Evolutionary conservation across 2,797 vertebrate genomes (phyloP).

Genomic region (Aplochiton taeniatus): DNA sequence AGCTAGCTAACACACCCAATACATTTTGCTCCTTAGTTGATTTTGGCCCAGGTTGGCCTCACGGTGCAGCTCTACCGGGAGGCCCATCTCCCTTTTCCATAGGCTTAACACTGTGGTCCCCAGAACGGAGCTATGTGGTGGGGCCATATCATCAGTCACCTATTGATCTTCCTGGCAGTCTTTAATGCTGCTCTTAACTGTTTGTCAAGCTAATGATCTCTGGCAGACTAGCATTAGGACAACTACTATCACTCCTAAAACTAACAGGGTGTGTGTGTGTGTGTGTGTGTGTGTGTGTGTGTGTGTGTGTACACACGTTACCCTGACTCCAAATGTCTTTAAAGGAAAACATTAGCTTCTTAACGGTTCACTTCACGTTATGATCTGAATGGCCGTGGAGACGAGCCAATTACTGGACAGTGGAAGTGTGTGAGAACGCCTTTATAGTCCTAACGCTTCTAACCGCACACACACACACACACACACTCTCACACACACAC

Average conservation of each 20-base stretch:
- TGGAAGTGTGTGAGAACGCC: too few species aligned
- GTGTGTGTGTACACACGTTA: not conserved
- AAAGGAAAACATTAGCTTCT: too few species aligned
- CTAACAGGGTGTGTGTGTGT: constrained; percentile 1
- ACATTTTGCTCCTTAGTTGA: not conserved
- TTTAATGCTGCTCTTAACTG: constrained; percentile 78
- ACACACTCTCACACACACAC: constrained; percentile 20
- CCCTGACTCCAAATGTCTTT: too few species aligned
- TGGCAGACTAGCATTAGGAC: constrained; percentile 67
- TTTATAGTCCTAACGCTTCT: too few species aligned
- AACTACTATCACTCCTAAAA: constrained; percentile 61
- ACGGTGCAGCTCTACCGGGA: constrained; percentile 1
- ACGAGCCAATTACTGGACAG: too few species aligned
- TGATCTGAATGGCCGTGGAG: too few species aligned
- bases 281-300: constrained; percentile 9
- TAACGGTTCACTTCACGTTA: too few species aligned
- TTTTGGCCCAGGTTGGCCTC: not conserved
- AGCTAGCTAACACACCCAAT: too few species aligned
- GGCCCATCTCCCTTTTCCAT: constrained; percentile 60
- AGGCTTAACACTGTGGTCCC: constrained; percentile 8
- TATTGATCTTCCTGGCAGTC: constrained; percentile 81
- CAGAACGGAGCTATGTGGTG: constrained; percentile 25
- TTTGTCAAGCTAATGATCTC: constrained; percentile 80
- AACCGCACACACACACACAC: not conserved
- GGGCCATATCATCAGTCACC: constrained; percentile 71